Evolutionary conservation across 2,888 invertebrate species (phyloP).

Genomic region (Epirrhoe alternata): DNA sequence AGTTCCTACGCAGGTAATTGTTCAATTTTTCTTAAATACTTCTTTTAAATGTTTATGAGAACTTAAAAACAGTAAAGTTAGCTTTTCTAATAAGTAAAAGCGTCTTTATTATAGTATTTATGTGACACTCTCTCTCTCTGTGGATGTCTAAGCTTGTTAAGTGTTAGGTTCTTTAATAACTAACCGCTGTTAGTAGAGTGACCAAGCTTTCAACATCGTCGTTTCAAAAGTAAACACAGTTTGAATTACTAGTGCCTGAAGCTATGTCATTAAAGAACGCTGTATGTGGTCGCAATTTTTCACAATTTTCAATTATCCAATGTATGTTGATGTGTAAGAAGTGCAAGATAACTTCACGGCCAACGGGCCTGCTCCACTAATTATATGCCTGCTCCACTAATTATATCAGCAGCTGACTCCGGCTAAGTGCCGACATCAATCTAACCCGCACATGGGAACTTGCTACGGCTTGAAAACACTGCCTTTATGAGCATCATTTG

Average conservation of each 20-base stretch:
- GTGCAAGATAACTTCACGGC: slow-evolving; percentile 53
- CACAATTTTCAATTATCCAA: slow-evolving; percentile 69
- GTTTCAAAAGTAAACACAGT: slow-evolving; percentile 48
- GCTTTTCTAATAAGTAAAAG: too few species aligned
- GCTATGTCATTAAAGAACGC: slow-evolving; percentile 62
- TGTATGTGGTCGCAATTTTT: slow-evolving; percentile 73
- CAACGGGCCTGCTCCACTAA: slow-evolving; percentile 56
- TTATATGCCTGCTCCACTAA: too few species aligned
- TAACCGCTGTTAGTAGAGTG: background rate
- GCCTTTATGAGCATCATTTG: slow-evolving; percentile 48
- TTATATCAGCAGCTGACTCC: slow-evolving; percentile 73
- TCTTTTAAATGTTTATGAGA: too few species aligned
- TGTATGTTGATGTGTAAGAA: slow-evolving; percentile 55
- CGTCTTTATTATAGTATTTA: too few species aligned
- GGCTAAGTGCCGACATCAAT: slow-evolving; percentile 72
- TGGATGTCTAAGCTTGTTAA: too few species aligned
- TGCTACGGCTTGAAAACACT: slow-evolving; percentile 50
- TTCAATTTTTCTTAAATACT: too few species aligned
- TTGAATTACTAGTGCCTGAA: slow-evolving; percentile 51
- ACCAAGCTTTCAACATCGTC: slow-evolving; percentile 19
- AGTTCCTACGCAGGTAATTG: too few species aligned
- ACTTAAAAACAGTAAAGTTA: too few species aligned
- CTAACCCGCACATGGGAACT: slow-evolving; percentile 62
- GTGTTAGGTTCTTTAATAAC: too few species aligned
- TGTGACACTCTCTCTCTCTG: too few species aligned